A percentile compares a stretch with the other conserved stretches of the same genome.
phyloP scores from a whole-genome alignment of 2,888 invertebrate genomes.

The Chrysolina oricalcia region DNA sequence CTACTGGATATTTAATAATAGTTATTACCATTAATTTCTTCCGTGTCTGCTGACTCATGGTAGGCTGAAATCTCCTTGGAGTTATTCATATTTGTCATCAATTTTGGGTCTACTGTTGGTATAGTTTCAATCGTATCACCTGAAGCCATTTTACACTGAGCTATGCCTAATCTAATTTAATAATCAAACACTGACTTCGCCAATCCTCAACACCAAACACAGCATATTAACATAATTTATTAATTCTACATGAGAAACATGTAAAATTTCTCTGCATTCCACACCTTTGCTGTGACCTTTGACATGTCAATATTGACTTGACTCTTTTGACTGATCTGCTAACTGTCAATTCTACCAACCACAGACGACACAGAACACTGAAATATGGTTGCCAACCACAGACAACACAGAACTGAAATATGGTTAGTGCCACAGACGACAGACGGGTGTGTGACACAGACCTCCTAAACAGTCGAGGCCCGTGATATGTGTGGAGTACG shows the following conservation, averaged over 20 bases:
- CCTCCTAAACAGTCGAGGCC: too few relatives aligned
- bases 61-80: slow-evolving; percentile 75
- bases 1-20: neutral
- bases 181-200: slow-evolving; percentile 51
- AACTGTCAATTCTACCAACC: neutral
- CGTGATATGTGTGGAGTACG: too few relatives aligned
- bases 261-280: slow-evolving; percentile 39
- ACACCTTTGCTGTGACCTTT: slow-evolving; percentile 47
- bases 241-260: slow-evolving; percentile 39
- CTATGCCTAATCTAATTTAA: slow-evolving; percentile 43
- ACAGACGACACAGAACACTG: too few relatives aligned
- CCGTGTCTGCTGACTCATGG: slow-evolving; percentile 76
- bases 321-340: neutral
- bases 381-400: too few relatives aligned
- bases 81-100: slow-evolving; percentile 72
- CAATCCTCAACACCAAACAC: slow-evolving; percentile 54
- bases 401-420: too few relatives aligned
- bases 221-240: slow-evolving; percentile 51
- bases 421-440: too few relatives aligned
- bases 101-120: slow-evolving; percentile 82
- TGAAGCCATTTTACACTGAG: slow-evolving; percentile 80
- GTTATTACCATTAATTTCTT: slow-evolving; percentile 73
- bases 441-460: too few relatives aligned
- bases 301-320: slow-evolving; percentile 49
- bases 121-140: slow-evolving; percentile 87